These are phyloP conservation scores for Chiridota heheva DNA, from an alignment of 35 echinoderm and acorn worm genomes.

Conservation along the genomic window DNA sequence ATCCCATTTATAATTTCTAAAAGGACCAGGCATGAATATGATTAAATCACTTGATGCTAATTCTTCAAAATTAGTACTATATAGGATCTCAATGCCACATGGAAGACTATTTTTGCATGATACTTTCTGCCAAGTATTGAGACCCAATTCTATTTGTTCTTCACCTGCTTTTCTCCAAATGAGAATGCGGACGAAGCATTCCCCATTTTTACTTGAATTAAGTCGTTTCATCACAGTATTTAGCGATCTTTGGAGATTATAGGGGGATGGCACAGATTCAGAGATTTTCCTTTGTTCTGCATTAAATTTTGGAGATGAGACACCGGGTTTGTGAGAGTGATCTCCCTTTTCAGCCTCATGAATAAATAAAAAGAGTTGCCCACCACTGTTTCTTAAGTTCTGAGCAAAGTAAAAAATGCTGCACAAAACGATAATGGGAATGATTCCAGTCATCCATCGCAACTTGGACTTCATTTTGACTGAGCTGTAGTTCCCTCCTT, in stretches of 20 bases:
- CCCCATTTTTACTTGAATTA: background rate
- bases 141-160: slow-evolving; percentile 27
- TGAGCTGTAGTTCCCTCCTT: no score
- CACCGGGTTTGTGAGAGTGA: no score
- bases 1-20: slow-evolving; percentile 41
- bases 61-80: slow-evolving; percentile 50
- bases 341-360: slow-evolving; percentile 13
- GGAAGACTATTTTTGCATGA: slow-evolving; percentile 20
- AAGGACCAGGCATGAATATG: slow-evolving; percentile 61
- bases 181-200: slow-evolving; percentile 44
- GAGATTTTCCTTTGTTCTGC: background rate
- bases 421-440: slow-evolving; percentile 6
- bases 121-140: slow-evolving; percentile 26
- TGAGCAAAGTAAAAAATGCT: slow-evolving; percentile 19
- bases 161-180: slow-evolving; percentile 32
- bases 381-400: slow-evolving; percentile 15
- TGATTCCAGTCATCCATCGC: background rate
- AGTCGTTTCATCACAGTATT: slow-evolving; percentile 27
- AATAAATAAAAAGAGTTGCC: slow-evolving; percentile 27
- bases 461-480: slow-evolving; percentile 15
- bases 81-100: slow-evolving; percentile 54
- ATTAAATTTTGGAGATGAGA: no score
- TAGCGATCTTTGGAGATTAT: background rate
- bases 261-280: background rate
- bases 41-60: slow-evolving; percentile 35